These are phyloP conservation scores for Apamea sordens DNA, from an alignment of 2,888 invertebrate species.

Conservation along the genomic window DNA sequence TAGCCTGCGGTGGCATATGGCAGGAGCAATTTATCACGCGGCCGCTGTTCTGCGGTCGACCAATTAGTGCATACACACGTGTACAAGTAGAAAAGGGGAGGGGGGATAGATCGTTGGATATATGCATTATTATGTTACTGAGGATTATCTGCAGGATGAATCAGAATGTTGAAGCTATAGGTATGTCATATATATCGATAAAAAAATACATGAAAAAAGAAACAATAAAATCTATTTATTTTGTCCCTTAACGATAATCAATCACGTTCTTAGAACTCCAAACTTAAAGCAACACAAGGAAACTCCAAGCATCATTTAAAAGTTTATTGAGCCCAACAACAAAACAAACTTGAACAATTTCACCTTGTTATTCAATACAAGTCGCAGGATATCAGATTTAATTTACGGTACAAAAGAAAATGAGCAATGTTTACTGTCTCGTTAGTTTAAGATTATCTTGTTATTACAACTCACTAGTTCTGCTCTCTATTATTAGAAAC, in stretches of 20 bases:
- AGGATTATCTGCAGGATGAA: neutral
- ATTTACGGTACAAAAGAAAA: slow-evolving; percentile 30
- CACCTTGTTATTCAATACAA: slow-evolving; percentile 33
- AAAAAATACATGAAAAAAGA: neutral
- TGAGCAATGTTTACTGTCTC: slow-evolving; percentile 23
- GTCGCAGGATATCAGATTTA: slow-evolving; percentile 39
- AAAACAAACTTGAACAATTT: slow-evolving; percentile 13
- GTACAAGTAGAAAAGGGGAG: slow-evolving; percentile 2
- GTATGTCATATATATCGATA: neutral
- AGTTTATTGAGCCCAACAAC: slow-evolving; percentile 30
- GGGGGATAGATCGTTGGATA: neutral
- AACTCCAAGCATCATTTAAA: slow-evolving; percentile 22
- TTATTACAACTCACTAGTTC: slow-evolving; percentile 16
- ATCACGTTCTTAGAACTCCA: slow-evolving; percentile 8
- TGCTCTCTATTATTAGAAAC: slow-evolving; percentile 15
- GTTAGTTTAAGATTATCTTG: slow-evolving; percentile 21
- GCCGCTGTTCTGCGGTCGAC: slow-evolving; percentile 64
- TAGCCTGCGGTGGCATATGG: slow-evolving; percentile 53
- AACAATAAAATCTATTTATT: neutral
- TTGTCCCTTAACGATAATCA: neutral
- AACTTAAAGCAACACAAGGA: slow-evolving; percentile 10
- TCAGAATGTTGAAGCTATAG: neutral
- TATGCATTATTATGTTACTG: slow-evolving; percentile 5
- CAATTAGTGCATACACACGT: slow-evolving; percentile 64
- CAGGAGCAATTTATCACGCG: slow-evolving; percentile 62